Conservation (phyloP, 2,113 vertebrate species). For the Malurus elegans region DNA sequence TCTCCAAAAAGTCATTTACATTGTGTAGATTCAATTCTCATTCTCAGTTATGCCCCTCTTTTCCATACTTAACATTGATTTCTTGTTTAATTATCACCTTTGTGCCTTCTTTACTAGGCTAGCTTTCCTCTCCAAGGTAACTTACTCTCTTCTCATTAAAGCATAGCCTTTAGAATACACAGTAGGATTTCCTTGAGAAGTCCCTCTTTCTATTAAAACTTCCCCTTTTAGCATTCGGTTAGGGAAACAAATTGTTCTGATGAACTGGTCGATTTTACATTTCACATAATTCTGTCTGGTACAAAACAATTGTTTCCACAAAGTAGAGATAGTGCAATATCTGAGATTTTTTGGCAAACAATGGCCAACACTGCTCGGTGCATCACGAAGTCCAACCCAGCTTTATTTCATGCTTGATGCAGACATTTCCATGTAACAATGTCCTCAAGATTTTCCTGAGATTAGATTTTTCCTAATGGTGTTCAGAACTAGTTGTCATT, state of each 20-base stretch:
- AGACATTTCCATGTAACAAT: background rate
- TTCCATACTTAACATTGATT: slow-evolving; percentile 56
- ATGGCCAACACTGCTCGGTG: background rate
- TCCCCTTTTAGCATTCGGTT: background rate
- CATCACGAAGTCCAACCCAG: background rate
- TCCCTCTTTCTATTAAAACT: slow-evolving; percentile 35
- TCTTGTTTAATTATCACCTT: slow-evolving; percentile 63
- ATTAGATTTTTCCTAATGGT: background rate
- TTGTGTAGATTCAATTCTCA: slow-evolving; percentile 28
- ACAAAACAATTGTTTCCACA: background rate
- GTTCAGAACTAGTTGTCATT: background rate
- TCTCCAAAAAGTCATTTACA: background rate
- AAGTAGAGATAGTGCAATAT: background rate
- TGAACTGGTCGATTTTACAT: background rate
- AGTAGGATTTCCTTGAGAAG: slow-evolving; percentile 44
- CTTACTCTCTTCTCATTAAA: slow-evolving; percentile 53
- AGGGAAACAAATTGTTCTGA: slow-evolving; percentile 5
- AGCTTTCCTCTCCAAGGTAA: slow-evolving; percentile 40
- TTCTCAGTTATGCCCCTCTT: slow-evolving; percentile 15
- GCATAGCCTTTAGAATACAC: slow-evolving; percentile 26
- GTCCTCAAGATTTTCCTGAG: background rate
- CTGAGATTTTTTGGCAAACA: background rate
- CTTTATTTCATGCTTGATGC: background rate
- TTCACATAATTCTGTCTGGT: background rate
- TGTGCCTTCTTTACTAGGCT: slow-evolving; percentile 9